Percentiles rank a stretch among this genome's conserved stretches.
phyloP scores from a whole-genome alignment of 2,113 vertebrate species.

The Bufo bufo region DNA sequence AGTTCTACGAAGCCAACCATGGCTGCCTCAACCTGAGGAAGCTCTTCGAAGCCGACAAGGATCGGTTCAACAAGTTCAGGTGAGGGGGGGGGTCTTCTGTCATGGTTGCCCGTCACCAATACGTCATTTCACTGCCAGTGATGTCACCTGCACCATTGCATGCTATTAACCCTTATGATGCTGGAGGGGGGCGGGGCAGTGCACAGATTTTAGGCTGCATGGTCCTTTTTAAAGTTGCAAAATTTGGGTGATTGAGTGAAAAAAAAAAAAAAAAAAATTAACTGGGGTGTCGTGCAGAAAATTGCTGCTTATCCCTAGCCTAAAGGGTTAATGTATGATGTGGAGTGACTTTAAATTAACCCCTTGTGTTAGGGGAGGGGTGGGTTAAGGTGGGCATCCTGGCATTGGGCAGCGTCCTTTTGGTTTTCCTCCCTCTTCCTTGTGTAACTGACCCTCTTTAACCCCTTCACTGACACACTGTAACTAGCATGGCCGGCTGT shows the following conservation, averaged over 20 bases:
- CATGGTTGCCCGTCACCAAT: background rate
- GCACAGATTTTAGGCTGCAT: too few relatives aligned
- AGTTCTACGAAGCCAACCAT: slow-evolving; percentile 81
- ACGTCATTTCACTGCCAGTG: background rate
- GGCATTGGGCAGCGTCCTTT: too few relatives aligned
- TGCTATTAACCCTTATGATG: background rate
- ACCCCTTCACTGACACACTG: too few relatives aligned
- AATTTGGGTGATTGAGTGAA: too few relatives aligned
- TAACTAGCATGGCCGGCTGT: too few relatives aligned
- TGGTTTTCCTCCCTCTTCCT: too few relatives aligned
- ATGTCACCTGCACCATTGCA: background rate
- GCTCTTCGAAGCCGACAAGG: slow-evolving; percentile 84
- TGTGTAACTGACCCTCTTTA: too few relatives aligned
- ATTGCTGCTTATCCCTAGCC: background rate
- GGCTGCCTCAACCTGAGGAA: slow-evolving; percentile 82
- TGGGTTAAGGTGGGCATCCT: too few relatives aligned
- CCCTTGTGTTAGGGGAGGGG: background rate
- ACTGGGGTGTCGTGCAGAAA: too few relatives aligned
- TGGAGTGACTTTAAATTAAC: background rate
- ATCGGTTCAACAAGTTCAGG: slow-evolving; percentile 88
- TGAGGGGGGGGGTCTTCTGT: slow-evolving; percentile 61
- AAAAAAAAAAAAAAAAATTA: too few relatives aligned
- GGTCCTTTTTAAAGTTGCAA: too few relatives aligned
- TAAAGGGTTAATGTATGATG: background rate
- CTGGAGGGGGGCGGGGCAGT: background rate